Base-by-base conservation (phyloP, 2,888 invertebrate genomes). In the Suillia variegata region DNA sequence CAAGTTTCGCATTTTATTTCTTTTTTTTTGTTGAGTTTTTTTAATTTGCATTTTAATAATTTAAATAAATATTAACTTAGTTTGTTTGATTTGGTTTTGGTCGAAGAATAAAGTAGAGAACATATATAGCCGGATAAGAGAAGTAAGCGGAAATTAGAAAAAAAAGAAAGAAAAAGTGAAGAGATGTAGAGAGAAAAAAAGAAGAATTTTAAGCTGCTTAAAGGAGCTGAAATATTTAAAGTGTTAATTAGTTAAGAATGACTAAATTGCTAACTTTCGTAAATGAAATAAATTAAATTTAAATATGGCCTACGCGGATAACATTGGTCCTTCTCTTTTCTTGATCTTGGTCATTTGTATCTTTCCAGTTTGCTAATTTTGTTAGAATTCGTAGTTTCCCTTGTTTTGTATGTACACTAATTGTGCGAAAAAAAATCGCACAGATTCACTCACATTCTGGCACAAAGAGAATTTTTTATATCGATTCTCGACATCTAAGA, bases 261-360 rank as follows among this genome's bases (percentile, higher is more conserved):
- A 75, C 75, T 75, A 69, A 71, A 69, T 62, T 65, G 65, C 61
- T 66, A 63, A 67, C 62, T 61, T 67, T 8, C n/a, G 38, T 65
- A 64, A 51, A n/a, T n/a, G n/a, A 62, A 66, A 70, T 71, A 64
- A 60, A 62, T 63, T 62, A 63, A 42, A 50, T 38, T 54, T 62
- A 62, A 63, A 54, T 74, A 75, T 74, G 73, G 70, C 70, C 74
- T 76, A 70, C 62, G 64, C 68, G 63, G 70, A 62, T 67, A 12
- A 53, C 20, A 69, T 67, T 69, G 67, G 42, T 68, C 66, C n/a
- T 61, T 69, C 67, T 70, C 71, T 72, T 68, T 72, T 70, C 67
- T 69, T 45, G 6, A 70, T 62, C 62, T 66, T 59, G 69, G 62
- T 66, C 55, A 24, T 33, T 33, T 51, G 42, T 58, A 56, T 61